phyloP scores from a whole-genome alignment of 2,888 invertebrate genomes.

The Blomia tropicalis region DNA sequence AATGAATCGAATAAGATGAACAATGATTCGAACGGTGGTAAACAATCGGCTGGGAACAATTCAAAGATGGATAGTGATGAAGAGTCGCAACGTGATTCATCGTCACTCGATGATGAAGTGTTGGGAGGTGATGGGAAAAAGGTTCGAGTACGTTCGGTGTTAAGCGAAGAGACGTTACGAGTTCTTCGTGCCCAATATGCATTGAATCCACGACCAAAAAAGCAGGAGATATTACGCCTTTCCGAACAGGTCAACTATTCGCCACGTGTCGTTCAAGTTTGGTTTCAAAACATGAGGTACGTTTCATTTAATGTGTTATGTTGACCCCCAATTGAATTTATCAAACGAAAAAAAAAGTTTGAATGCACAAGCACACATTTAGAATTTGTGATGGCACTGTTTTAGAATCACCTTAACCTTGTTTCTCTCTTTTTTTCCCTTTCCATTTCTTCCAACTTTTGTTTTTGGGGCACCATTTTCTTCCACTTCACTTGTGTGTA shows the following conservation, averaged over 20 bases:
- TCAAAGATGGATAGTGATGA: constrained; percentile 26
- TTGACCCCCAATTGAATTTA: background rate
- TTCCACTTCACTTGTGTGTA: background rate
- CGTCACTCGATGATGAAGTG: constrained; percentile 27
- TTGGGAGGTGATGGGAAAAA: constrained; percentile 46
- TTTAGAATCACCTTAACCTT: background rate
- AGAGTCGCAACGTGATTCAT: constrained; percentile 28
- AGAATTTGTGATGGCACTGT: too few relatives aligned
- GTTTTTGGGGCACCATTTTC: background rate
- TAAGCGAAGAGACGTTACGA: constrained; percentile 80
- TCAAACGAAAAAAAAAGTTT: background rate
- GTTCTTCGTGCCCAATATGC: constrained; percentile 75
- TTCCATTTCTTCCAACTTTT: background rate
- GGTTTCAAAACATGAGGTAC: constrained; percentile 85
- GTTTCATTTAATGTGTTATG: background rate
- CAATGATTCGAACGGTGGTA: background rate
- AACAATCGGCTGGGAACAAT: background rate
- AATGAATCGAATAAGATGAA: background rate
- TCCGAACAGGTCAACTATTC: constrained; percentile 53
- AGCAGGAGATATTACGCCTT: constrained; percentile 77
- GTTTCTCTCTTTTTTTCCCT: background rate
- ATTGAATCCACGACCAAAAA: constrained; percentile 75
- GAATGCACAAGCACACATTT: too few relatives aligned
- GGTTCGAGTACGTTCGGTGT: constrained; percentile 76
- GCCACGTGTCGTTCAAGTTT: constrained; percentile 70